phyloP scores from a whole-genome alignment of 2,888 invertebrate species.

The Xylota segnis region DNA sequence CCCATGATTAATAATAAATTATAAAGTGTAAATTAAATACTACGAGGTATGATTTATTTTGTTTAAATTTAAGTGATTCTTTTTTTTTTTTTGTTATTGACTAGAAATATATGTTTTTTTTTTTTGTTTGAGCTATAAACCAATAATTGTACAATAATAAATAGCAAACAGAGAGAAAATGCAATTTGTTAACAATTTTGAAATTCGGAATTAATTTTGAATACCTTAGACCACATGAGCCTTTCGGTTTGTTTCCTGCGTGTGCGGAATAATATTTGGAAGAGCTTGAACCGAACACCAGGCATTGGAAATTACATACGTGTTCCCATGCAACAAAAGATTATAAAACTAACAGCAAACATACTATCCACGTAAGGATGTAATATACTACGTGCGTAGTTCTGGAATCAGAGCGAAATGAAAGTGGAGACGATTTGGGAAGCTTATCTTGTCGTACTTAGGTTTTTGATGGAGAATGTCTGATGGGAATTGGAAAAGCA shows the following conservation, averaged over 20 bases:
- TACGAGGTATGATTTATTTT: conserved; percentile 29
- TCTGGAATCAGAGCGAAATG: no score
- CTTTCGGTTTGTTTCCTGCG: not conserved
- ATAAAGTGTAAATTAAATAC: conserved; percentile 35
- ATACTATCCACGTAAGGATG: no score
- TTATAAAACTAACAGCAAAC: no score
- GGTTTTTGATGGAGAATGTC: no score
- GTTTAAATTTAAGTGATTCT: conserved; percentile 1
- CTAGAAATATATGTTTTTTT: conserved; percentile 15
- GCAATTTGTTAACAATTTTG: not conserved
- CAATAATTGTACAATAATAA: conserved; percentile 43
- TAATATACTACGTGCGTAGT: no score
- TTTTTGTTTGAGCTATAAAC: conserved; percentile 24
- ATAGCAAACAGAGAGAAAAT: not conserved
- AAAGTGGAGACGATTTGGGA: no score
- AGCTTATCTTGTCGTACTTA: no score
- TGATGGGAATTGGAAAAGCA: no score
- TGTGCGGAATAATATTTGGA: no score
- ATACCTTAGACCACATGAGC: not conserved
- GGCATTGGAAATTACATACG: no score
- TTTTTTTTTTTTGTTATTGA: conserved; percentile 6
- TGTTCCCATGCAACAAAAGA: no score
- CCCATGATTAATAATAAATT: conserved; percentile 28
- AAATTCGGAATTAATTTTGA: not conserved
- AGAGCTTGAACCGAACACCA: no score